A percentile compares a stretch with the other conserved stretches of the same genome.
Conservation (phyloP, 2,888 invertebrate species). For the Synanthedon tipuliformis region DNA sequence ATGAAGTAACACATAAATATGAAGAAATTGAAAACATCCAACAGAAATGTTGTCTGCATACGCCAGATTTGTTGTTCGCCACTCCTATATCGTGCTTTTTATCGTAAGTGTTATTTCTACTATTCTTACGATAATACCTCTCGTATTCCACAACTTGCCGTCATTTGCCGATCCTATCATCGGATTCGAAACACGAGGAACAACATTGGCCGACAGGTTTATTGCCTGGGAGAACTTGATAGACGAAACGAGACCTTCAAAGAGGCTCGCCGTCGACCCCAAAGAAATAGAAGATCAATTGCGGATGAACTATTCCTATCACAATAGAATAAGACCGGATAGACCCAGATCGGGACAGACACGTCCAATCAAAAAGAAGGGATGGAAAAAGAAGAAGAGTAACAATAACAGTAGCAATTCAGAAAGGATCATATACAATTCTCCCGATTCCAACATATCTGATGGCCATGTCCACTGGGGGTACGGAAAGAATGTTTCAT, state of each 20-base stretch:
- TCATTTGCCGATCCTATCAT: constrained; percentile 89
- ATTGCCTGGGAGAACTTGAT: constrained; percentile 88
- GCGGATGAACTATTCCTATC: constrained; percentile 53
- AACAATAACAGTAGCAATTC: constrained; percentile 32
- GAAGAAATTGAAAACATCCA: constrained; percentile 35
- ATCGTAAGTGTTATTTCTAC: constrained; percentile 47
- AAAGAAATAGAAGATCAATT: constrained; percentile 71
- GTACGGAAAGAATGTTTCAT: constrained; percentile 70
- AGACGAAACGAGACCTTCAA: constrained; percentile 78
- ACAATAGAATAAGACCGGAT: constrained; percentile 36
- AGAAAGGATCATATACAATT: constrained; percentile 31
- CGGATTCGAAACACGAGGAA: constrained; percentile 95
- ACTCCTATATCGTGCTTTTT: constrained; percentile 54
- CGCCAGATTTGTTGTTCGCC: constrained; percentile 62
- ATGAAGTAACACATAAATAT: constrained; percentile 46
- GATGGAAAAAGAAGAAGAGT: constrained; percentile 40
- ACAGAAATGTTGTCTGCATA: constrained; percentile 57
- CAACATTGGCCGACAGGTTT: constrained; percentile 80
- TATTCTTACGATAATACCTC: constrained; percentile 48
- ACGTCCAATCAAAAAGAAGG: constrained; percentile 40
- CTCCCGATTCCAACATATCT: constrained; percentile 36
- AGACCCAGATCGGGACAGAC: constrained; percentile 43
- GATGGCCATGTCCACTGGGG: constrained; percentile 64
- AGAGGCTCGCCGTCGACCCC: constrained; percentile 79
- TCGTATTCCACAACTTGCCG: constrained; percentile 66